Conservation (phyloP, 2,797 vertebrate genomes). For the Lagorchestes hirsutus region DNA sequence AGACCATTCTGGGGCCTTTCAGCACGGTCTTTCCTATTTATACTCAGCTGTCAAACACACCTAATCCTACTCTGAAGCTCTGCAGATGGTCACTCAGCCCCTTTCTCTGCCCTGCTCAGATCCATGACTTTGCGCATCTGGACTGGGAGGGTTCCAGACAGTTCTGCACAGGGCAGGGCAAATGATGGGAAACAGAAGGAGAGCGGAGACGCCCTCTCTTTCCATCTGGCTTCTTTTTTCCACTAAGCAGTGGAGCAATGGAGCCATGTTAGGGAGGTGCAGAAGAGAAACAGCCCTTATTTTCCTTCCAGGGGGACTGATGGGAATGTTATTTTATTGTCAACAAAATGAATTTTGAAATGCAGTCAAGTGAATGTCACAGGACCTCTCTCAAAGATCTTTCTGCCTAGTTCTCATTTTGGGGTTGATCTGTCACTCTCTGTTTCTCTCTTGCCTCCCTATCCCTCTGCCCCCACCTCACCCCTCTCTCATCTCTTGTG, state of each 20-base stretch:
- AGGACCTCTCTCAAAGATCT: background rate
- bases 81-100: background rate
- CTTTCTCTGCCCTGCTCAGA: background rate
- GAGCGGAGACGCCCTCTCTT: background rate
- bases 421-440: background rate
- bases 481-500: background rate
- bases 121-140: background rate
- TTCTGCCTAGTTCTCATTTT: background rate
- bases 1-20: background rate
- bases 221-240: background rate
- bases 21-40: background rate
- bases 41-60: background rate
- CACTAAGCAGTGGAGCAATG: background rate
- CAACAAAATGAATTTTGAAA: background rate
- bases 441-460: too few species aligned
- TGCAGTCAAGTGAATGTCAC: background rate
- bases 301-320: background rate
- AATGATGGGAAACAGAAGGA: background rate
- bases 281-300: background rate
- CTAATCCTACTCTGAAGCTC: background rate
- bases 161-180: background rate
- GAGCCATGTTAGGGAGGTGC: background rate
- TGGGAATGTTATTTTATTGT: background rate
- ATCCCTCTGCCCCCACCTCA: too few species aligned
- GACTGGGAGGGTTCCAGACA: background rate